These are phyloP conservation scores for Hypothenemus hampei DNA, from an alignment of 1,140 invertebrate genomes.

Conservation along the genomic window DNA sequence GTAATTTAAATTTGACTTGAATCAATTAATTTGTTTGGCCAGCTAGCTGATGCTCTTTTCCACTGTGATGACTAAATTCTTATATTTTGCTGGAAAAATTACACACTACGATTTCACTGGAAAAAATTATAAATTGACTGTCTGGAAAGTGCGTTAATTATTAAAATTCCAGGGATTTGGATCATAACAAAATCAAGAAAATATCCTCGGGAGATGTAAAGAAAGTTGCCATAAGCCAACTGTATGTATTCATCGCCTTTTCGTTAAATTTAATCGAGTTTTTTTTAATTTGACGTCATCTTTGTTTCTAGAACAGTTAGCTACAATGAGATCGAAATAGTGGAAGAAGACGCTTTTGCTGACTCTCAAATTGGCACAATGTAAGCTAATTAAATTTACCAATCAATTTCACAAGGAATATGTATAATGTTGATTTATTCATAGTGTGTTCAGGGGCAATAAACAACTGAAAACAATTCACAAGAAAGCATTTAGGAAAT, in stretches of 20 bases:
- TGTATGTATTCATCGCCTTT: too few species aligned
- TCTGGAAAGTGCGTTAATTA: too few species aligned
- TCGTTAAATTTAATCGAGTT: background rate
- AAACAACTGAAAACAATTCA: conserved; percentile 55
- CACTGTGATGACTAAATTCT: too few species aligned
- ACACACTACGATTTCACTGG: too few species aligned
- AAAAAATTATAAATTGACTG: too few species aligned
- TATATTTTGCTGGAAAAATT: too few species aligned
- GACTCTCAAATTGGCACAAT: conserved; percentile 61
- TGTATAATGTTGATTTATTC: too few species aligned
- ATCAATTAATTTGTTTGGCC: too few species aligned
- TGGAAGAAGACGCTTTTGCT: conserved; percentile 59
- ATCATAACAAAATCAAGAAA: conserved; percentile 53
- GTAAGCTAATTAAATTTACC: conserved; percentile 49
- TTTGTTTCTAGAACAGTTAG: conserved; percentile 49
- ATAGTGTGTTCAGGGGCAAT: conserved; percentile 68
- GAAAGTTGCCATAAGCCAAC: conserved; percentile 50
- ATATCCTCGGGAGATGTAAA: conserved; percentile 48
- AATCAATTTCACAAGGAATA: conserved; percentile 45
- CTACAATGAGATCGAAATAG: conserved; percentile 57
- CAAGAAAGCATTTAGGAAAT: conserved; percentile 61
- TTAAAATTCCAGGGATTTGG: conserved; percentile 53
- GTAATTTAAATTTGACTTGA: too few species aligned
- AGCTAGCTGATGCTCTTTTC: too few species aligned
- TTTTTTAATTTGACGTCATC: conserved; percentile 1